Base-by-base conservation (phyloP, 2,888 invertebrate species). In the Hemicrepidius hirtus region DNA sequence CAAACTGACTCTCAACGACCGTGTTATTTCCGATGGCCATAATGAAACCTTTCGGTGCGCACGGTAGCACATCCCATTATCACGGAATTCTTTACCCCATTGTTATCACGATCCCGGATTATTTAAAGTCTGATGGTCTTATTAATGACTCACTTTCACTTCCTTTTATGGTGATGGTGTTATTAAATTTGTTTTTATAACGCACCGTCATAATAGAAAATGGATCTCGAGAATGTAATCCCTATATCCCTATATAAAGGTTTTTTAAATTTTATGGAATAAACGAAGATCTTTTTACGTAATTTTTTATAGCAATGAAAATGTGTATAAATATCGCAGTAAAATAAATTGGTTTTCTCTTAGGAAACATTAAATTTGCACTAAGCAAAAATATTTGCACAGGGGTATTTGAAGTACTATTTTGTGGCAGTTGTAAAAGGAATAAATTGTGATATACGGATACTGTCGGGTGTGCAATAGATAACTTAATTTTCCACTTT, bases 121-220 rank as follows among this genome's bases (percentile, higher is more conserved):
- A 82, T 82, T 82, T 79, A 81, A 80, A 81, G 77, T 79, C 78
- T 78, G 79, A 81, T 79, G 79, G 78, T 78, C 79, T 79, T 81
- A 82, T 81, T 82, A 82, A 82, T 79, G 82, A 77, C 76, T 76
- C 78, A 80, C 79, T 81, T 82, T 80, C 77, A 74, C 75, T 73
- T 68, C 68, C 75, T 75, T 74, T 79, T 76, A 73, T 76, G 75
- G 76, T 77, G 76, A 77, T 77, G 73, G 75, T 75, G 77, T 80
- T 81, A 81, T 81, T 81, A 80, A 81, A 81, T 81, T 80, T 79
- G 78, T 81, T 81, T 81, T 80, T 80, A 79, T 75, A 77, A 76
- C 76, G 73, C 64, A 71, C 65, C 73, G 57, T 60, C 68, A 73
- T 80, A 76, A 79, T 76, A 75, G 76, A 79, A 78, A 76, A 71